These are phyloP conservation scores for Neoarius graeffei DNA, from an alignment of 2,113 vertebrate genomes.

Conservation along the genomic window DNA sequence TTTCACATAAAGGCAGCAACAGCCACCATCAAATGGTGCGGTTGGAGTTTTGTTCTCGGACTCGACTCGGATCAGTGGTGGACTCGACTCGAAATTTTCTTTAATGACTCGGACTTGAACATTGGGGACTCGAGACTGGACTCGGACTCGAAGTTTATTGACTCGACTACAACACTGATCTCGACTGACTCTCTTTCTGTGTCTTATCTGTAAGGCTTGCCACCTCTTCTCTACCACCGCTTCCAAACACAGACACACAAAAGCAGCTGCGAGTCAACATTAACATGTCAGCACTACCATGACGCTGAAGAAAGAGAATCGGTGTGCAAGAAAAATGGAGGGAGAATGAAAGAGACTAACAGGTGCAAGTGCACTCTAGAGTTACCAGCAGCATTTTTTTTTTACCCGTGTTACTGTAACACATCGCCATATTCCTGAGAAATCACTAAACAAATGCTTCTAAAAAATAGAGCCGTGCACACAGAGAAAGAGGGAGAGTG, in stretches of 20 bases:
- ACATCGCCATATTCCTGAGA: constrained; percentile 11
- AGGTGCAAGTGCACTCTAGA: constrained; percentile 27
- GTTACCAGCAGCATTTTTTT: constrained; percentile 7
- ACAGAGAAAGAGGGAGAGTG: neutral
- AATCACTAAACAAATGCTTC: constrained; percentile 18
- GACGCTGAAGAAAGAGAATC: constrained; percentile 16
- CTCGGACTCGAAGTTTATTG: too few relatives aligned
- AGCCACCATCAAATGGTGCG: too few relatives aligned
- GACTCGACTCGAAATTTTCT: too few relatives aligned
- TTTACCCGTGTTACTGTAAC: neutral
- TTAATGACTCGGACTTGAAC: too few relatives aligned
- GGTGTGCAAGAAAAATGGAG: constrained; percentile 38
- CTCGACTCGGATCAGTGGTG: too few relatives aligned
- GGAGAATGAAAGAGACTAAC: constrained; percentile 31
- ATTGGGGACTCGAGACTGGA: too few relatives aligned
- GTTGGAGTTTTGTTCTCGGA: too few relatives aligned
- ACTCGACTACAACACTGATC: too few relatives aligned
- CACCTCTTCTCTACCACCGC: neutral
- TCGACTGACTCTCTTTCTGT: neutral
- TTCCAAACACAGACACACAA: constrained; percentile 1
- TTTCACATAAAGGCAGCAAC: too few relatives aligned
- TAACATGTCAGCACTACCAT: constrained; percentile 46
- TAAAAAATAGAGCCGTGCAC: neutral
- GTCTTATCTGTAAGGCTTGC: neutral
- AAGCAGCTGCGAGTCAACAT: constrained; percentile 45